A percentile compares a stretch with the other conserved stretches of the same genome.
Evolutionary conservation across 1,140 invertebrate species (phyloP).

Genomic region (Monochamus saltuarius): DNA sequence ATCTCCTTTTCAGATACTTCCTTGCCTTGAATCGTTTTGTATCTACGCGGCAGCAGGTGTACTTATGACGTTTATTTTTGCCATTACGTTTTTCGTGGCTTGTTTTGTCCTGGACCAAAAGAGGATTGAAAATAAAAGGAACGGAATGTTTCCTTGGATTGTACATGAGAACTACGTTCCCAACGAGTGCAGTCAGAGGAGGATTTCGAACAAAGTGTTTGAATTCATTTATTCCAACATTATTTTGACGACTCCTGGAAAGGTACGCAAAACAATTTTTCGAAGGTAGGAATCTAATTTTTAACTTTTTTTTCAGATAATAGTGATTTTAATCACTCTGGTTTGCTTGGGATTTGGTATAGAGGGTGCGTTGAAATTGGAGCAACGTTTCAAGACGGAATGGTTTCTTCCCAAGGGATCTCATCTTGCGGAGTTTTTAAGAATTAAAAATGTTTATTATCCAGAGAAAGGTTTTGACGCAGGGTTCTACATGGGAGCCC

Average conservation of each 20-base stretch:
- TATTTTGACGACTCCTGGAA: conserved; percentile 59
- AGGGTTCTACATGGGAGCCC: conserved; percentile 66
- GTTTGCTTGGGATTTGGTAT: conserved; percentile 61
- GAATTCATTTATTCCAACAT: conserved; percentile 61
- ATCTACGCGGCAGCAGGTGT: conserved; percentile 72
- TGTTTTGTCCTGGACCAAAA: conserved; percentile 69
- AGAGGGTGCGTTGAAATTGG: conserved; percentile 61
- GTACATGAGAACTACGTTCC: conserved; percentile 57
- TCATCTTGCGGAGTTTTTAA: conserved; percentile 67
- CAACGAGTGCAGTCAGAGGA: conserved; percentile 50
- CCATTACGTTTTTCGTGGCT: conserved; percentile 78
- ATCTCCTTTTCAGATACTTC: conserved; percentile 69
- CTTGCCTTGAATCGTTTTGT: conserved; percentile 73
- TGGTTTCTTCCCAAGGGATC: conserved; percentile 75
- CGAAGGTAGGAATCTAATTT: not conserved
- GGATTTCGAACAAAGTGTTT: conserved; percentile 56
- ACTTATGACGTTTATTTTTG: conserved; percentile 71
- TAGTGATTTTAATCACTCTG: conserved; percentile 62
- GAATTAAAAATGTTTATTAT: conserved; percentile 58
- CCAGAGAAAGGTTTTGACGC: conserved; percentile 65
- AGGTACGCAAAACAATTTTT: conserved; percentile 49
- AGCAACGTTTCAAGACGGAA: conserved; percentile 75
- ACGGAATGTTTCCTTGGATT: conserved; percentile 69
- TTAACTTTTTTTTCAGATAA: conserved; percentile 45
- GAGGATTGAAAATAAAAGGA: conserved; percentile 63